These are phyloP conservation scores for Leptopilina clavipes DNA, from an alignment of 1,140 invertebrate genomes.

Conservation along the genomic window DNA sequence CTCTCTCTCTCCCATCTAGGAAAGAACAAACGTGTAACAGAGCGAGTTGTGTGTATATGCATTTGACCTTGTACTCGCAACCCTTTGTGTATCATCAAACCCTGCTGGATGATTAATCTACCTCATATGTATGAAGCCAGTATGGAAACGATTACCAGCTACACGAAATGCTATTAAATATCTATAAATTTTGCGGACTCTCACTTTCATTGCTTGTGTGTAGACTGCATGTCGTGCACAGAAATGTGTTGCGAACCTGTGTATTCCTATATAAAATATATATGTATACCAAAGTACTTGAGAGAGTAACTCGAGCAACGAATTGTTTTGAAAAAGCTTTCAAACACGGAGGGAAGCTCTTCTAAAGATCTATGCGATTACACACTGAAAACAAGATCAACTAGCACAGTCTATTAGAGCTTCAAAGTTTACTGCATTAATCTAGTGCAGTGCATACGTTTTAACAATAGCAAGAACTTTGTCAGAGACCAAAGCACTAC, in stretches of 20 bases:
- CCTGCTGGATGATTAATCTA: not conserved
- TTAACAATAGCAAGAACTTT: conserved; percentile 11
- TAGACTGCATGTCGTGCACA: not conserved
- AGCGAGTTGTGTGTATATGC: not conserved
- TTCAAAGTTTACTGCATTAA: conserved; percentile 9
- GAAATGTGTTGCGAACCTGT: no score
- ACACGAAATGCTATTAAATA: not conserved
- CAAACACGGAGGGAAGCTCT: not conserved
- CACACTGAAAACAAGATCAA: conserved; percentile 9
- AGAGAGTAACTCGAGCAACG: not conserved
- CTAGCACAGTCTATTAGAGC: conserved; percentile 6
- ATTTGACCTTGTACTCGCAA: conserved; percentile 14
- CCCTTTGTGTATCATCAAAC: conserved; percentile 3
- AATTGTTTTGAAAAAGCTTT: conserved; percentile 17
- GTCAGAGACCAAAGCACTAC: no score
- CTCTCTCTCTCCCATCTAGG: no score
- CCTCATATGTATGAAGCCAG: not conserved
- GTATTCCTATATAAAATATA: no score
- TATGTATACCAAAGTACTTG: no score
- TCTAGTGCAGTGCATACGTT: conserved; percentile 21
- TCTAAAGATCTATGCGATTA: conserved; percentile 14
- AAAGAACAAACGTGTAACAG: conserved; percentile 4
- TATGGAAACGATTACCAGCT: no score
- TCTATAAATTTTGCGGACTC: not conserved
- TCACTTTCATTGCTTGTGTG: not conserved